A percentile compares a stretch with the other conserved stretches of the same genome.
Conservation (phyloP, 2,113 vertebrate genomes). For the Indri indri region DNA sequence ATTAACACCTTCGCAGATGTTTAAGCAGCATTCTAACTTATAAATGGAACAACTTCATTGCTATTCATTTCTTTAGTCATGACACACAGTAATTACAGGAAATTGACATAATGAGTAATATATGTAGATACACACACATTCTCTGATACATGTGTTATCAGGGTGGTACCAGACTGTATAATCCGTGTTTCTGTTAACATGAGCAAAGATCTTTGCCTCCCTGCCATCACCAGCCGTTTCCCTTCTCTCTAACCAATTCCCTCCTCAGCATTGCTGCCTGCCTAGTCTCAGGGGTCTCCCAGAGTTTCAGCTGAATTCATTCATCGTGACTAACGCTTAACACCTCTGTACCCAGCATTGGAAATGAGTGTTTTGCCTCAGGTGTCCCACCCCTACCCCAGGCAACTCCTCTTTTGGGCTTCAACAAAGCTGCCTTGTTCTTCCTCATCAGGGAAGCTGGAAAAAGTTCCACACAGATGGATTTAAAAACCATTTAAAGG, state of each 20-base stretch:
- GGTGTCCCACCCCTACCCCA: background rate
- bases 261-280: background rate
- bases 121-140: too few species aligned
- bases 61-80: background rate
- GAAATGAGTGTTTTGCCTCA: background rate
- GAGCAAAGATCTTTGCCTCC: background rate
- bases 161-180: too few species aligned
- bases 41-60: background rate
- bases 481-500: background rate
- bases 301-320: background rate
- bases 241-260: background rate
- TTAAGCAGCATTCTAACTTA: background rate
- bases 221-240: background rate
- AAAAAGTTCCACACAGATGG: background rate
- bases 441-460: background rate
- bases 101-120: background rate
- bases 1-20: background rate
- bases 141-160: background rate
- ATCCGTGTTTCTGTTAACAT: background rate
- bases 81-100: background rate
- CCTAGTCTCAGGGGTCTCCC: background rate
- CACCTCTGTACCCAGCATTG: background rate
- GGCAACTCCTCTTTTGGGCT: background rate
- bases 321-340: background rate
- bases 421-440: background rate